A percentile compares a stretch with the other conserved stretches of the same genome.
Conservation (phyloP, 2,113 vertebrate species). For the Myocastor coypus region DNA sequence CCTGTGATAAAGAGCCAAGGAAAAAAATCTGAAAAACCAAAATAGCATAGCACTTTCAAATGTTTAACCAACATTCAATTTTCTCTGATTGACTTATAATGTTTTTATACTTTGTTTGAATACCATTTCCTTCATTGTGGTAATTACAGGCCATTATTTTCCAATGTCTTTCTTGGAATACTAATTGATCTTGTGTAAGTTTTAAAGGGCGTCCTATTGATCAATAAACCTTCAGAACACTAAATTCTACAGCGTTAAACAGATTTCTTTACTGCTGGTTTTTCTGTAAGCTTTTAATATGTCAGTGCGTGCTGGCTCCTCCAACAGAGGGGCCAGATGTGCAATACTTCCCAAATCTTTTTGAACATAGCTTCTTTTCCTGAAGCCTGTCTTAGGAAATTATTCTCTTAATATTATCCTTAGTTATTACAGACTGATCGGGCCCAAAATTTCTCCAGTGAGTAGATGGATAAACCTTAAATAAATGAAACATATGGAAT, state of each 20-base stretch:
- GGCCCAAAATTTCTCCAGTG: too few species aligned
- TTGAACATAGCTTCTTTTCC: neutral
- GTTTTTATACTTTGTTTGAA: neutral
- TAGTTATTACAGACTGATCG: too few species aligned
- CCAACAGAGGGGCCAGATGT: neutral
- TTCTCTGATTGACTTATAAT: neutral
- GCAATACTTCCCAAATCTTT: neutral
- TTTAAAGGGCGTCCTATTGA: neutral
- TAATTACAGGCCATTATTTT: conserved; percentile 39
- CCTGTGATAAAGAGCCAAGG: neutral
- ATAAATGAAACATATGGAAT: too few species aligned
- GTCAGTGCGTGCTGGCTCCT: neutral
- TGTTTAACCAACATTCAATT: neutral
- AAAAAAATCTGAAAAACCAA: neutral
- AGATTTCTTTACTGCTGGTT: neutral
- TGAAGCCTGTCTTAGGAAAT: neutral
- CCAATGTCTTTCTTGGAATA: neutral
- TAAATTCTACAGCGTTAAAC: neutral
- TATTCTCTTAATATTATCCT: too few species aligned
- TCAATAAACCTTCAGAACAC: neutral
- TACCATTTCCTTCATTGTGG: neutral
- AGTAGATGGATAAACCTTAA: too few species aligned
- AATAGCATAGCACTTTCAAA: neutral
- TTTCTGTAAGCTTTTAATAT: neutral
- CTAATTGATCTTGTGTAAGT: neutral